A percentile compares a stretch with the other conserved stretches of the same genome.
These are phyloP conservation scores for Ramphastos sulfuratus DNA, from an alignment of 2,113 vertebrate genomes.

Conservation along the genomic window DNA sequence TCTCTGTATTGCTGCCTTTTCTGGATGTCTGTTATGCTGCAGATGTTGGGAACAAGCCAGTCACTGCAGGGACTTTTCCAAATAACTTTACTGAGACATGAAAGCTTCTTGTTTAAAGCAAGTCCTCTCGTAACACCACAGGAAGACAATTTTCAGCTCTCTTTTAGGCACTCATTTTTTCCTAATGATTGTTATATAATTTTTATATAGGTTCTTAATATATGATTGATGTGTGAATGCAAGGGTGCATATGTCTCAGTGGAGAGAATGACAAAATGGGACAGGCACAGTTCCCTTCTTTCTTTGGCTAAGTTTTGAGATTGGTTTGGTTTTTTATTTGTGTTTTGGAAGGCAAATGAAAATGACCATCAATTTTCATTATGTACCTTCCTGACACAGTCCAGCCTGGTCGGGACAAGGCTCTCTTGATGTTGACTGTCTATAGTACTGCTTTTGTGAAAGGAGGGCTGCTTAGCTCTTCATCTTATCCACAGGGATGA, in stretches of 20 bases:
- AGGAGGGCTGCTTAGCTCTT: not conserved
- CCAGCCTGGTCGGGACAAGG: not conserved
- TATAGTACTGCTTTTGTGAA: not conserved
- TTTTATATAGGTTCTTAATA: not conserved
- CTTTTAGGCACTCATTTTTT: not conserved
- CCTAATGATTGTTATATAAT: not conserved
- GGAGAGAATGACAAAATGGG: not conserved
- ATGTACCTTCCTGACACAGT: not conserved
- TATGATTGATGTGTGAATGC: not conserved
- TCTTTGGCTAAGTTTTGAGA: not conserved
- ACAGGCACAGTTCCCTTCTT: not conserved
- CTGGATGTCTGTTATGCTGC: not conserved
- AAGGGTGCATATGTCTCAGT: not conserved
- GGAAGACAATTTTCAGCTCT: not conserved
- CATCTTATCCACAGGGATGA: not conserved
- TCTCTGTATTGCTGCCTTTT: not conserved
- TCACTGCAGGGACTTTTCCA: not conserved
- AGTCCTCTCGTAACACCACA: not conserved
- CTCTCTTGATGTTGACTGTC: not conserved
- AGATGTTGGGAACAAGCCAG: not conserved
- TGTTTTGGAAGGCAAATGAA: not conserved
- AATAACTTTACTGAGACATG: not conserved
- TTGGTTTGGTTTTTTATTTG: not conserved
- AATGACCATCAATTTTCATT: not conserved
- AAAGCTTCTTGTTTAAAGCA: not conserved